Base-by-base conservation (phyloP, 2,797 vertebrate species). In the Falco peregrinus region DNA sequence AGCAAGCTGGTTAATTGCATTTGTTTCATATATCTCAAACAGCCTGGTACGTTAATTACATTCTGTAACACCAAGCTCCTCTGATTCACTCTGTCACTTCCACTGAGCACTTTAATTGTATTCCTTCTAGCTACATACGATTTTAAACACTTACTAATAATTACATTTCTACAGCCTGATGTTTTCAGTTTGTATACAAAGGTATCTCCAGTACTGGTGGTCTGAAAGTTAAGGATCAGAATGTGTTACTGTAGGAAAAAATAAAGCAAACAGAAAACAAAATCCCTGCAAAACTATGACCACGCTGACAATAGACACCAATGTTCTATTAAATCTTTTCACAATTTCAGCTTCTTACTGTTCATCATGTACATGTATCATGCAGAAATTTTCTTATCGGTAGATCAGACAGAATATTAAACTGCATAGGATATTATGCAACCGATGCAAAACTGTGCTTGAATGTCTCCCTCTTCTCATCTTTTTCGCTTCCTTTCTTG, bases 1-100 rank as follows among this genome's bases (percentile, higher is more conserved):
- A 96, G 91, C 93, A 96, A 96, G 96, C 97, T 96, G 85, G 96
- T 97, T 98, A 98, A 98, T 97, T 98, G 97, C 97, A 97, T 98
- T 98, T 98, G 98, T 97, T 98, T 97, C 97, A 71, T 97, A 63
- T 83, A 96, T 95, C 96, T 98, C 94, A 97, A 97, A 96, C 96
- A 97, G 94, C 89, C 95, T 43, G 73, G 93, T 97, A 96, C 95
- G 97, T 97, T 97, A 97, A 98, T 98, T 98, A 97, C 95, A 95
- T 98, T 98, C 96, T 97, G 96, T 96, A 98, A 97, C 94, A 97
- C 96, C 88, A 95, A 96, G 95, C 96, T 97, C 78, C 91, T 97
- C 96, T 89, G 96, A 97, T 97, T 98, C 96, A 92, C 89, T 97
- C 95, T 97, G 97, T 97, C 98, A 97, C 97, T 98, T 98, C 92